Base-by-base conservation (phyloP, 2,888 invertebrate species). In the Volucella bombylans region DNA sequence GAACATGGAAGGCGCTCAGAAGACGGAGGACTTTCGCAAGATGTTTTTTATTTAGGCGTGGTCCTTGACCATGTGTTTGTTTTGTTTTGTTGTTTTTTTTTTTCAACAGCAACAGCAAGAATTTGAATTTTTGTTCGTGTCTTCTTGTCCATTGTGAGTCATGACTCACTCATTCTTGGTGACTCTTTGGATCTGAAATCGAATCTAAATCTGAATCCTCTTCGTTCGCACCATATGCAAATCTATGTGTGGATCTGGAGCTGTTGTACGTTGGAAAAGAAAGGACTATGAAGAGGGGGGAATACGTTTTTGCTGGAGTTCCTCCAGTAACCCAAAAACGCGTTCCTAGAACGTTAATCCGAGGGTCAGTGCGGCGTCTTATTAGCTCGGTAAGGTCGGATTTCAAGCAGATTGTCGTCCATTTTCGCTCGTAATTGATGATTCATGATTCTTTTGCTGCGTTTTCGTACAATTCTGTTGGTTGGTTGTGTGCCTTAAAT, bases 21-120 rank as follows among this genome's bases (percentile, higher is more conserved):
- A 23, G 31, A 52, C 38, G 65, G 68, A 82, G 82, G 86, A 86
- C 85, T 77, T 86, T 86, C 73, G 43, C 72, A 77, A 78, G 82
- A 68, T 82, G 73, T 86, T 86, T 82, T 78, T 81, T 73, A 80
- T 69, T 86, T 86, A 86, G 86, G 86, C 86, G 86, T 86, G 86
- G 86, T 86, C 86, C 86, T 86, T 86, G 86, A 82, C 86, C 86
- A 82, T 86, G 86, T 78, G 82, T 73, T 72, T 14, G 45, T 31
- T 31, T 31, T 4, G 6, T 31, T 31, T 31, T 31, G 4, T 18
- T 18, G 1, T 23, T 6, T 2, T 31, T 31, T 31, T 31, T 1
- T 6, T 4, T 6, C 4, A 6, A 31, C 31, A 6, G 4, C 4
- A 4, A 31, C 31, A 31, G 31, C 6, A 6, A 6, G 6, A 31